Evolutionary conservation across 2,113 vertebrate genomes (phyloP).

Genomic region (Peromyscus polionotus): DNA sequence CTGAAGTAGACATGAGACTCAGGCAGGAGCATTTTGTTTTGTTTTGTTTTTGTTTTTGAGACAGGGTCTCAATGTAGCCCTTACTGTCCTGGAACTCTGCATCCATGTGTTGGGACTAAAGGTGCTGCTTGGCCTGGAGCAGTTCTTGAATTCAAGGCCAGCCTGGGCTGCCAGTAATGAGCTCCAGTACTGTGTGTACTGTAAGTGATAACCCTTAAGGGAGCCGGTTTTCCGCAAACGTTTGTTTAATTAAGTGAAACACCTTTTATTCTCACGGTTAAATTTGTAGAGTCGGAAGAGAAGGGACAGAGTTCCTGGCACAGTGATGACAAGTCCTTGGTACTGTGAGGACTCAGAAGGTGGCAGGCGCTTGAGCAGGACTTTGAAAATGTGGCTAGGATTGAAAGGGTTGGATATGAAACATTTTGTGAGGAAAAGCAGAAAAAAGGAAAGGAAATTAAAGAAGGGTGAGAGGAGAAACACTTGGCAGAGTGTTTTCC

Average conservation of each 20-base stretch:
- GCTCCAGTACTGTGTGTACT: neutral
- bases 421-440: neutral
- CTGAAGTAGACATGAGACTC: neutral
- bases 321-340: neutral
- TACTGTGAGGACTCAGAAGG: neutral
- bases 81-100: neutral
- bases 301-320: neutral
- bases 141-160: neutral
- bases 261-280: neutral
- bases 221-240: neutral
- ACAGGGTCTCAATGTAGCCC: neutral
- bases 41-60: neutral
- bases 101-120: neutral
- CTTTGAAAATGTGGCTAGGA: neutral
- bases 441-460: neutral
- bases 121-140: neutral
- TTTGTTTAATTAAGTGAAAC: neutral
- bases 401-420: neutral
- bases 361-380: neutral
- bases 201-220: neutral
- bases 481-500: neutral
- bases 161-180: neutral
- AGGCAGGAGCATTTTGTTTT: too few species aligned
- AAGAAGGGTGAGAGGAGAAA: too few species aligned
- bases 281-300: neutral